phyloP scores from a whole-genome alignment of 1,140 invertebrate genomes.

The Drosophila guanche region DNA sequence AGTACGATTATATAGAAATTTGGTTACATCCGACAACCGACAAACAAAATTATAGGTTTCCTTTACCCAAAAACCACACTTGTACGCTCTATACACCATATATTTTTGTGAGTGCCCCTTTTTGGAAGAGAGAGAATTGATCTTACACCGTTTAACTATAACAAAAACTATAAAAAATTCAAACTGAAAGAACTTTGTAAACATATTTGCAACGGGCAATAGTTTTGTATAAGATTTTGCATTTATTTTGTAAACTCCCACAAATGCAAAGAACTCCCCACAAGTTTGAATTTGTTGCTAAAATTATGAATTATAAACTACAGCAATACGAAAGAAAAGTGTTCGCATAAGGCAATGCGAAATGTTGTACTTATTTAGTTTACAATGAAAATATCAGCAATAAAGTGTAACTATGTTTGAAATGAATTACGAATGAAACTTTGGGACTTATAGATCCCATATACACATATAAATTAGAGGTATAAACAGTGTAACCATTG shows the following conservation, averaged over 20 bases:
- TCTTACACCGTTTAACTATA: conserved; percentile 30
- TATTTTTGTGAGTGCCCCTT: conserved; percentile 73
- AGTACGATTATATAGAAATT: conserved; percentile 44
- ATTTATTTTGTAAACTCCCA: conserved; percentile 45
- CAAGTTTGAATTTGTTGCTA: conserved; percentile 50
- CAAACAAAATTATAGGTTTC: conserved; percentile 47
- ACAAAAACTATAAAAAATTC: conserved; percentile 19
- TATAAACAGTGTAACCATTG: too few species aligned
- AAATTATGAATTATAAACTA: conserved; percentile 39
- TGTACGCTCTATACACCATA: conserved; percentile 53
- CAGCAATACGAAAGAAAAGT: conserved; percentile 8
- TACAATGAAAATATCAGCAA: conserved; percentile 61
- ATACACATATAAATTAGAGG: background rate
- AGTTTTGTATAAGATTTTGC: conserved; percentile 42
- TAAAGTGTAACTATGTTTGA: conserved; percentile 70
- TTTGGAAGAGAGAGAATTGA: conserved; percentile 34
- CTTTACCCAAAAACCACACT: conserved; percentile 20
- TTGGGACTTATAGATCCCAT: background rate
- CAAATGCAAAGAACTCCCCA: conserved; percentile 25
- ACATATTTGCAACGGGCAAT: conserved; percentile 21
- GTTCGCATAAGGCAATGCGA: conserved; percentile 31
- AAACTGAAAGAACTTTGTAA: conserved; percentile 29
- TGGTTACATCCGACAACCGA: conserved; percentile 17
- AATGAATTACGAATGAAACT: background rate
- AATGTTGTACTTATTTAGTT: conserved; percentile 73